A percentile compares a stretch with the other conserved stretches of the same genome.
These are phyloP conservation scores for Eurosta solidaginis DNA, from an alignment of 1,140 invertebrate genomes.

Conservation along the genomic window DNA sequence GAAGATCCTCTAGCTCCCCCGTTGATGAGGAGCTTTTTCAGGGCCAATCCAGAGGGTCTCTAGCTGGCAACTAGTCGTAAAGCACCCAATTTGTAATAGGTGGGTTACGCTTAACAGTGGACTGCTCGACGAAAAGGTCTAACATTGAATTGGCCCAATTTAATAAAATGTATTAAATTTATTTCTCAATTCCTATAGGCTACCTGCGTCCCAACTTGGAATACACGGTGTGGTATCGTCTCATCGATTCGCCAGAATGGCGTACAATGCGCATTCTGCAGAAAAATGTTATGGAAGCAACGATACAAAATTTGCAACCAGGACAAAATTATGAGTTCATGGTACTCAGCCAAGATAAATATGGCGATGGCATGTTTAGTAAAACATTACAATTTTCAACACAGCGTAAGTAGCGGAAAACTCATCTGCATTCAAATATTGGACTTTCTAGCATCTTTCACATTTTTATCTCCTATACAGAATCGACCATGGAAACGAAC, in stretches of 20 bases:
- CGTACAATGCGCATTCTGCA: conserved; percentile 72
- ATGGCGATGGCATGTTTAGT: conserved; percentile 89
- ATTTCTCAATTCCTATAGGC: conserved; percentile 59
- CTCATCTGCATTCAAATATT: background rate
- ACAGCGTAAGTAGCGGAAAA: conserved; percentile 62
- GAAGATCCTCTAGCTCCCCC: too few relatives aligned
- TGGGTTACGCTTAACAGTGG: too few relatives aligned
- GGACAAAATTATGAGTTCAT: conserved; percentile 88
- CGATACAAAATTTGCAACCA: conserved; percentile 75
- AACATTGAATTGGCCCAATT: too few relatives aligned
- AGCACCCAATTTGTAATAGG: too few relatives aligned
- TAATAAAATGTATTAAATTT: background rate
- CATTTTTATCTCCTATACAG: background rate
- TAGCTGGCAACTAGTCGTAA: too few relatives aligned
- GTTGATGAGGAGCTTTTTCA: too few relatives aligned
- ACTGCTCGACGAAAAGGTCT: too few relatives aligned
- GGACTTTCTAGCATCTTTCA: background rate
- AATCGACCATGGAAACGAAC: conserved; percentile 6
- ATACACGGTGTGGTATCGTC: conserved; percentile 84
- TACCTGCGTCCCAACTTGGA: conserved; percentile 80
- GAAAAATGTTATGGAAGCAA: conserved; percentile 75
- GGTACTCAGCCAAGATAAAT: conserved; percentile 83
- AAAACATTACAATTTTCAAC: conserved; percentile 79
- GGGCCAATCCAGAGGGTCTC: too few relatives aligned
- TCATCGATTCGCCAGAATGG: conserved; percentile 76